A percentile compares a stretch with the other conserved stretches of the same genome.
phyloP scores from a whole-genome alignment of 2,113 vertebrate genomes.

The Australoheros scitulus region DNA sequence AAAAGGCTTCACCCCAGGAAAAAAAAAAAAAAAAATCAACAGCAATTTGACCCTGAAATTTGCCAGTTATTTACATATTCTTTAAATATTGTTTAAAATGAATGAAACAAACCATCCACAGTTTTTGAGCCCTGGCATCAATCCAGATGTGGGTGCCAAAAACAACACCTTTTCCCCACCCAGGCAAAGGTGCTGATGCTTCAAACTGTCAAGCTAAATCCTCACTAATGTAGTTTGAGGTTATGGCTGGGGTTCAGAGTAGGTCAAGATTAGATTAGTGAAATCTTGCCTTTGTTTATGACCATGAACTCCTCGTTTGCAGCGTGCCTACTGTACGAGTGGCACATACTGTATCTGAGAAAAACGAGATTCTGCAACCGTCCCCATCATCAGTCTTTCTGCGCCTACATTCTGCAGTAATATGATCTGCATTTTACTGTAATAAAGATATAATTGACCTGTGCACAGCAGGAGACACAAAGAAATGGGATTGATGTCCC shows the following conservation, averaged over 20 bases:
- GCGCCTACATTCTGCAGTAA: slow-evolving; percentile 50
- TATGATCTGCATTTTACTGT: slow-evolving; percentile 69
- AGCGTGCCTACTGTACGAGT: slow-evolving; percentile 44
- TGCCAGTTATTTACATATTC: slow-evolving; percentile 37
- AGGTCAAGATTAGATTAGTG: slow-evolving; percentile 74
- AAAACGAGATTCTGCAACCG: slow-evolving; percentile 45
- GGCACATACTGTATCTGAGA: slow-evolving; percentile 19
- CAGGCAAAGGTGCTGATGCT: slow-evolving; percentile 77
- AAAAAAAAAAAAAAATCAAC: not conserved
- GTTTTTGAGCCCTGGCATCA: slow-evolving; percentile 53
- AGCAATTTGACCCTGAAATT: not conserved
- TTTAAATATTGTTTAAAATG: slow-evolving; percentile 43
- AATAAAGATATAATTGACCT: slow-evolving; percentile 79
- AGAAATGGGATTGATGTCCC: slow-evolving; percentile 73
- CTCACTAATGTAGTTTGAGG: slow-evolving; percentile 74
- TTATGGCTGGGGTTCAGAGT: slow-evolving; percentile 73
- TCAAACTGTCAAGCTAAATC: slow-evolving; percentile 77
- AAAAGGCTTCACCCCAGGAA: not conserved
- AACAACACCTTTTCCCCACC: slow-evolving; percentile 61
- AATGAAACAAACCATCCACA: slow-evolving; percentile 7
- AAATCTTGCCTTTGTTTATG: slow-evolving; percentile 72
- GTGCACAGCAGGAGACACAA: slow-evolving; percentile 55
- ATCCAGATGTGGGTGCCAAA: slow-evolving; percentile 55
- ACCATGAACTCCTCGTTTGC: slow-evolving; percentile 57
- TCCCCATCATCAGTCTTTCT: slow-evolving; percentile 64